These are phyloP conservation scores for Antrozous pallidus DNA, from an alignment of 2,797 vertebrate species.

Conservation along the genomic window DNA sequence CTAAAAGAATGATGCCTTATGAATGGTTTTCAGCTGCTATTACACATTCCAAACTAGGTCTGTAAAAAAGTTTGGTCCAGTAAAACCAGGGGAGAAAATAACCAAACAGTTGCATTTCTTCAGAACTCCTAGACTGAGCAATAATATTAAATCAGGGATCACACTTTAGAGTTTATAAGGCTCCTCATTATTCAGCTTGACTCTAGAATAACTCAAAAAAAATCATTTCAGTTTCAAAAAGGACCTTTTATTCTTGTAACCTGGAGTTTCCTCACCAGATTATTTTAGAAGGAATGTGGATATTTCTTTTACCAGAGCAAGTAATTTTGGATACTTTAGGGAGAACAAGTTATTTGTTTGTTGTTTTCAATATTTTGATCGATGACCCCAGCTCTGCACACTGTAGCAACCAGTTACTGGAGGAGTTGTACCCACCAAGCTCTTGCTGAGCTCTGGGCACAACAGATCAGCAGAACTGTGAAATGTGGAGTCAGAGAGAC, in stretches of 20 bases:
- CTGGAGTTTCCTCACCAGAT: not conserved
- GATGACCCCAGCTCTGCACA: not conserved
- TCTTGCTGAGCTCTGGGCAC: not conserved
- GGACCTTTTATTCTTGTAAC: not conserved
- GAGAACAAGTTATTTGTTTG: not conserved
- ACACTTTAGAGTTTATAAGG: not conserved
- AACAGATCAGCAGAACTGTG: not conserved
- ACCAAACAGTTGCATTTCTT: not conserved
- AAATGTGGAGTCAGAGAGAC: not conserved
- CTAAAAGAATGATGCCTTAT: not conserved
- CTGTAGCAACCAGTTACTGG: not conserved
- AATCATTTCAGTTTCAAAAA: conserved; percentile 16
- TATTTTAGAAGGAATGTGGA: not conserved
- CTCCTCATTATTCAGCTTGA: not conserved
- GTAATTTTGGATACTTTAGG: not conserved
- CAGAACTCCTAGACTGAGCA: not conserved
- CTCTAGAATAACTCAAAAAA: not conserved
- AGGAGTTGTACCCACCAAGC: not conserved
- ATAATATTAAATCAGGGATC: not conserved
- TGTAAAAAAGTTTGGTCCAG: not conserved
- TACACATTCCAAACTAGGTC: not conserved
- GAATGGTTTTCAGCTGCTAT: not conserved
- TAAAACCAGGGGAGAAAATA: not conserved
- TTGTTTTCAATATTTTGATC: not conserved
- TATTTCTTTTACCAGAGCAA: not conserved